Conservation (phyloP, 1,140 invertebrate species). For the Pissodes strobi region DNA sequence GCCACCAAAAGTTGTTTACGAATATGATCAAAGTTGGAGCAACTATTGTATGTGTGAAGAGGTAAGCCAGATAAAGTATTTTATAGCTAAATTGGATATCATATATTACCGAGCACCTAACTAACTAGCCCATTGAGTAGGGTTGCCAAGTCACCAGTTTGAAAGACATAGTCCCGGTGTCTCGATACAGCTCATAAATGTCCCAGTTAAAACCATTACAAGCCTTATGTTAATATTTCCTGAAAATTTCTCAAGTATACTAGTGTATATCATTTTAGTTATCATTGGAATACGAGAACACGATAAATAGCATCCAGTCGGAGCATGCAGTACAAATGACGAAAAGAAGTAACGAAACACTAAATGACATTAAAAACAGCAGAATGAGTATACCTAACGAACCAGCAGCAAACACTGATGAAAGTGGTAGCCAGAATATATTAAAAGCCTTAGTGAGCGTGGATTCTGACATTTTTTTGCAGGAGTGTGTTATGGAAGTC, state of each 20-base stretch:
- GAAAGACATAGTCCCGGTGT: too few relatives aligned
- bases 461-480: constrained; percentile 31
- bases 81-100: neutral
- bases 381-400: too few relatives aligned
- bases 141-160: too few relatives aligned
- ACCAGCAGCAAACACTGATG: neutral
- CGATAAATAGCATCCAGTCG: constrained; percentile 1
- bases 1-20: constrained; percentile 41
- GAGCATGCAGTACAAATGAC: neutral
- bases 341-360: constrained; percentile 1
- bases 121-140: too few relatives aligned
- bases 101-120: too few relatives aligned
- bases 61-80: constrained; percentile 15
- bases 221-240: too few relatives aligned
- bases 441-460: neutral
- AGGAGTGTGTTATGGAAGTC: constrained; percentile 35
- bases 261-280: constrained; percentile 2
- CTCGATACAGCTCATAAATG: too few relatives aligned
- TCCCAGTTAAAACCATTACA: neutral
- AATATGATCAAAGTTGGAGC: constrained; percentile 25
- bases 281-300: constrained; percentile 6
- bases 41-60: constrained; percentile 22
- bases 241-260: too few relatives aligned
- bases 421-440: neutral
- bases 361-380: neutral